Base-by-base conservation (phyloP, 1,140 invertebrate species). In the Drosophila takahashii region DNA sequence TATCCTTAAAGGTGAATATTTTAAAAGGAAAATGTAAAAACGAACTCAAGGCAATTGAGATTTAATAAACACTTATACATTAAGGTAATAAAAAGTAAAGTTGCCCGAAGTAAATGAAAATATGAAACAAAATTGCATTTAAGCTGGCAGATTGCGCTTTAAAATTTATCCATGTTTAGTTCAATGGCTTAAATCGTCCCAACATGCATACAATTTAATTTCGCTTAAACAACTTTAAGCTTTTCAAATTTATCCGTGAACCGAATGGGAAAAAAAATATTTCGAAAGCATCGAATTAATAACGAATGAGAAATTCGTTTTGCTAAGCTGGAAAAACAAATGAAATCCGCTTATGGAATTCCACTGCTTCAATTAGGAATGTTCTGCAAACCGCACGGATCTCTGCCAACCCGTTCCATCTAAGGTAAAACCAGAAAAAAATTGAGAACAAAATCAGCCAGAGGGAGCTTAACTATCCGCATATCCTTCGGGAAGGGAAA, bases 311-410 rank as follows among this genome's bases (percentile, higher is more conserved):
- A 37, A 53, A 57, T 27, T 69, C 59, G 18, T 41, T 42, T 26
- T 26, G 48, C 42, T 64, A 66, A 76, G 60, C 80, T 83, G 42
- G 9, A 50, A 56, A 45, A 84, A 84, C 66, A 85, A 66, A 67
- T 47, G 48, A 34, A 85, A 84, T 84, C 80, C 80, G 62, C 76
- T 84, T 84, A 85, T 59, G 64, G 61, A 56, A 67, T 80, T 64
- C 65, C 57, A 79, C 41, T 15, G 32, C 58, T 77, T 79, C 77
- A 84, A 84, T 84, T 84, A 85, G 66, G 67, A 80, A 79, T 79
- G 32, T 69, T 78, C 65, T 47, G 37, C 47, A 77, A 78, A 78
- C 67, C 57, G 44, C 32, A 37, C 10, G 29, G n/a, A 36, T 50
- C 18, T 26, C 34, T 8, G 8, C 51, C 18, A 16, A 54, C 8